These are phyloP conservation scores for Hirtodrosophila duncani DNA, from an alignment of 2,888 invertebrate species.

Conservation along the genomic window DNA sequence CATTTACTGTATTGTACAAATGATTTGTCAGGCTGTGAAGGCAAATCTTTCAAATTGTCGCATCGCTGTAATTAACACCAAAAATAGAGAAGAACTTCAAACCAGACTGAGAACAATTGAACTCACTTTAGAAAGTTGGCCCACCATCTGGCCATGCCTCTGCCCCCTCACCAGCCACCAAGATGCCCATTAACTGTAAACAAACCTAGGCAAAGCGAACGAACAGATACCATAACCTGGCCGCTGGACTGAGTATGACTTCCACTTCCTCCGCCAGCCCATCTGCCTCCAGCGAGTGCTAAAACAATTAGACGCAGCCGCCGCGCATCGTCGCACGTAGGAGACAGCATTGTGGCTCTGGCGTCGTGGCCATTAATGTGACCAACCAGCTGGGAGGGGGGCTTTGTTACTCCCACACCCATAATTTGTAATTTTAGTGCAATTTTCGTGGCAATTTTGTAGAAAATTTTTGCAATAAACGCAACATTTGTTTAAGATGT, in stretches of 20 bases:
- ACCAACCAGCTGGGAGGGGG: conserved; percentile 26
- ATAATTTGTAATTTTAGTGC: conserved; percentile 52
- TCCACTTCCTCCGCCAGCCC: background rate
- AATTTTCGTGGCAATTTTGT: conserved; percentile 52
- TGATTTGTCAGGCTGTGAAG: conserved; percentile 39
- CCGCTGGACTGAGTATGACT: too few species aligned
- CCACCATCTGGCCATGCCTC: too few species aligned
- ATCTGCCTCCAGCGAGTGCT: conserved; percentile 22
- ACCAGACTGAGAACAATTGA: conserved; percentile 30
- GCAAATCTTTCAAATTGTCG: conserved; percentile 51
- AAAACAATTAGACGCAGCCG: conserved; percentile 71
- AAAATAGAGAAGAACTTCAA: background rate
- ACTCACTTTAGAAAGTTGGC: too few species aligned
- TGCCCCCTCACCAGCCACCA: conserved; percentile 1
- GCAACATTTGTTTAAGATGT: conserved; percentile 8
- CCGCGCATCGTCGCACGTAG: conserved; percentile 47
- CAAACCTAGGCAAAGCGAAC: conserved; percentile 13
- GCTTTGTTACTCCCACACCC: background rate
- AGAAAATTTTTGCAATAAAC: conserved; percentile 38
- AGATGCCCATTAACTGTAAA: conserved; percentile 25
- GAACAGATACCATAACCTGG: conserved; percentile 32
- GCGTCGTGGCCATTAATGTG: conserved; percentile 50
- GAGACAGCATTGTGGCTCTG: conserved; percentile 15
- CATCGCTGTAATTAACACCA: conserved; percentile 59
- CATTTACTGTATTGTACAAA: conserved; percentile 10